Conservation (phyloP, 2,113 vertebrate species). For the Lycaon pictus region DNA sequence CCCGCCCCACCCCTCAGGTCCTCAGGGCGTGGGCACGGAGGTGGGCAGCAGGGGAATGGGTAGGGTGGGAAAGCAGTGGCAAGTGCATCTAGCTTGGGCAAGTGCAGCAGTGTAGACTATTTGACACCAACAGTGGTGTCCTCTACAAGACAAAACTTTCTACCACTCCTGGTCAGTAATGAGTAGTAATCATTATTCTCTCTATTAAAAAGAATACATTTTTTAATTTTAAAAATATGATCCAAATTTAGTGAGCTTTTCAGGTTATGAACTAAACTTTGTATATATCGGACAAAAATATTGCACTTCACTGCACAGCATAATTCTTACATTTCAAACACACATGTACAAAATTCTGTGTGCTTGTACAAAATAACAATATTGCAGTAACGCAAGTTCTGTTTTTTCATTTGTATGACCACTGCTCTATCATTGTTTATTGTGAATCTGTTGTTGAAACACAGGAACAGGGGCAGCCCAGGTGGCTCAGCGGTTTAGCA, state of each 20-base stretch:
- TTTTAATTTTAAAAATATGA: not conserved
- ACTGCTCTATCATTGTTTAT: not conserved
- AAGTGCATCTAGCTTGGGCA: not conserved
- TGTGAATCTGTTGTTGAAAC: not conserved
- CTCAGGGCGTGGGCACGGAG: not conserved
- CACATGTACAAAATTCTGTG: not conserved
- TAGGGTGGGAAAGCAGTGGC: no score
- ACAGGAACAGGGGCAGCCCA: not conserved
- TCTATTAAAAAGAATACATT: not conserved
- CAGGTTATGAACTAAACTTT: not conserved
- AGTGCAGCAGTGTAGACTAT: fast-evolving
- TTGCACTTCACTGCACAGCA: not conserved
- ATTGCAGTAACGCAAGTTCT: not conserved
- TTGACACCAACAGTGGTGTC: not conserved
- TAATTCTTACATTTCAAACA: not conserved
- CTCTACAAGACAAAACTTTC: not conserved
- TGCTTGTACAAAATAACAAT: not conserved
- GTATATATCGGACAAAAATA: not conserved
- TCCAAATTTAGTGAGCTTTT: not conserved
- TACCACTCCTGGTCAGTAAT: not conserved
- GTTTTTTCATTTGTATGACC: not conserved
- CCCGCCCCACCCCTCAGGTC: not conserved
- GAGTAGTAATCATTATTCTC: not conserved
- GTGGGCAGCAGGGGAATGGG: not conserved
- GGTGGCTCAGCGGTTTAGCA: no score